A percentile compares a stretch with the other conserved stretches of the same genome.
These are phyloP conservation scores for Tenualosa thibaudeaui DNA, from an alignment of 2,797 vertebrate genomes.

Conservation along the genomic window DNA sequence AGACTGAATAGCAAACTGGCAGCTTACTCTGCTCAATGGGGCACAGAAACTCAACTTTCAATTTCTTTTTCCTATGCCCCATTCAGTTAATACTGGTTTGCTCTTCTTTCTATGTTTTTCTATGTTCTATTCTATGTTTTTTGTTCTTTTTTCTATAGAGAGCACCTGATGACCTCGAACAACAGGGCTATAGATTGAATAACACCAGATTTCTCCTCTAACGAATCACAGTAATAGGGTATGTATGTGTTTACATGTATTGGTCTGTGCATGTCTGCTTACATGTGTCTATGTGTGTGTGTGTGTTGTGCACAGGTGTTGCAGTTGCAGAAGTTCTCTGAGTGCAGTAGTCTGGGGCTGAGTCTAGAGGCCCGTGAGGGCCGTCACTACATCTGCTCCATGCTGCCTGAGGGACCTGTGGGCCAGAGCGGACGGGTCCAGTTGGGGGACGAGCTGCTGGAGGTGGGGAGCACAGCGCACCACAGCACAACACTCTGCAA, in stretches of 20 bases:
- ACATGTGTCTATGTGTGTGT: neutral
- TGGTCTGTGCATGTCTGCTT: neutral
- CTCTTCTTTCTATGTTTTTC: too few species aligned
- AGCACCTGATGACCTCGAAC: too few species aligned
- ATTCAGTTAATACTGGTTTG: too few species aligned
- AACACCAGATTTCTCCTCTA: too few species aligned
- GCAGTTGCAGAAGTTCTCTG: slow-evolving; percentile 86
- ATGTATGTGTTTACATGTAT: neutral
- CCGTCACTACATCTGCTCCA: slow-evolving; percentile 89
- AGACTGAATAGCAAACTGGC: too few species aligned
- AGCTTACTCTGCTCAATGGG: too few species aligned
- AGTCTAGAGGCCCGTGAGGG: slow-evolving; percentile 88
- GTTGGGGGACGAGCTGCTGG: slow-evolving; percentile 87
- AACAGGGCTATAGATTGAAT: too few species aligned
- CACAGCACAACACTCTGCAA: neutral
- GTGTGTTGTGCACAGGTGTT: slow-evolving; percentile 73
- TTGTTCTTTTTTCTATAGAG: too few species aligned
- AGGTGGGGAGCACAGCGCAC: slow-evolving; percentile 74
- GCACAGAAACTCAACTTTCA: too few species aligned
- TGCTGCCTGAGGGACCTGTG: slow-evolving; percentile 88
- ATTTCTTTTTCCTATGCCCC: neutral
- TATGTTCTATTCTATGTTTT: too few species aligned
- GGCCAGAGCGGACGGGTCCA: slow-evolving; percentile 83
- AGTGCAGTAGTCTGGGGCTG: slow-evolving; percentile 89
- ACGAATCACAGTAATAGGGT: neutral